Evolutionary conservation across 2,888 invertebrate genomes (phyloP).

Genomic region (Tridacna crocea): DNA sequence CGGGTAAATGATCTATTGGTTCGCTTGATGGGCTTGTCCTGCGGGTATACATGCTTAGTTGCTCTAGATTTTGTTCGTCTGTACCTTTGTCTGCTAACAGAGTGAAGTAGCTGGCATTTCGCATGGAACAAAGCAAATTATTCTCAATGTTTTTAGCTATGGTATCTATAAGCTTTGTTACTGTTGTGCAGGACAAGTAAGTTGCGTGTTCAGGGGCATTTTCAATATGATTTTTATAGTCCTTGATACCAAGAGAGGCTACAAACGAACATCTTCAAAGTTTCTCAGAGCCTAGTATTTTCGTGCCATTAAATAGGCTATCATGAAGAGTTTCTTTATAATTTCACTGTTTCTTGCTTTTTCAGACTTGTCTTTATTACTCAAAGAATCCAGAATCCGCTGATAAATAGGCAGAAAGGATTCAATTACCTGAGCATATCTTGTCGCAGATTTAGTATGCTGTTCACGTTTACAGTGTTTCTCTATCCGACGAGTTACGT

Average conservation of each 20-base stretch:
- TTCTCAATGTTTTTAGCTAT: conserved; percentile 6
- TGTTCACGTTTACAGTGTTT: conserved; percentile 18
- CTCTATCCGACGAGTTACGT: conserved; percentile 19
- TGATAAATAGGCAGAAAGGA: background rate
- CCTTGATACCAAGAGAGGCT: conserved; percentile 40
- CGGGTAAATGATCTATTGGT: conserved; percentile 29
- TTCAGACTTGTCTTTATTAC: background rate
- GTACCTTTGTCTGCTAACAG: conserved; percentile 37
- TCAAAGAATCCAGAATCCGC: background rate
- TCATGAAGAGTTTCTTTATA: conserved; percentile 10
- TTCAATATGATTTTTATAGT: conserved; percentile 30
- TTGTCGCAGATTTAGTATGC: conserved; percentile 10
- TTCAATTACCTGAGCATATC: background rate
- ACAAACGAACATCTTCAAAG: background rate
- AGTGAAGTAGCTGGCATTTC: background rate
- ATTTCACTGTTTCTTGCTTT: background rate
- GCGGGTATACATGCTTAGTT: conserved; percentile 27
- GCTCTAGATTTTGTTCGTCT: conserved; percentile 38
- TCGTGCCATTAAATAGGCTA: conserved; percentile 11
- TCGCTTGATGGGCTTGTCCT: background rate
- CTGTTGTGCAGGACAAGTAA: conserved; percentile 24
- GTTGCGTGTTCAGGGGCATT: background rate
- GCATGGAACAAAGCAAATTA: background rate
- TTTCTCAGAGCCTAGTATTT: conserved; percentile 29
- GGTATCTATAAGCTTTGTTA: conserved; percentile 5